phyloP scores from a whole-genome alignment of 2,888 invertebrate genomes.

The Drosophila mayaguana region DNA sequence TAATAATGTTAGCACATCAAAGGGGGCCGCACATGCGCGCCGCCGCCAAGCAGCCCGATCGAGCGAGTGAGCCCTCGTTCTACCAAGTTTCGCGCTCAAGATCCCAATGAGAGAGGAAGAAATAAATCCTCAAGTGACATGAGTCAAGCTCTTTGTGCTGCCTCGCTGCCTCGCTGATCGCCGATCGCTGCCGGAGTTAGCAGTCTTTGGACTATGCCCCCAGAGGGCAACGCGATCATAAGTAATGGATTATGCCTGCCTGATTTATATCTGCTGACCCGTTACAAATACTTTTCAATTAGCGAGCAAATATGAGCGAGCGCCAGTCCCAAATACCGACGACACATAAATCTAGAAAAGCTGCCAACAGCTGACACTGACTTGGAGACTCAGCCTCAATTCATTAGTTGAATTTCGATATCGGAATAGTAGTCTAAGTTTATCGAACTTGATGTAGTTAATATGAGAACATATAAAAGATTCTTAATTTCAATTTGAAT shows the following conservation, averaged over 20 bases:
- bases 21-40: slow-evolving; percentile 70
- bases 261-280: slow-evolving; percentile 71
- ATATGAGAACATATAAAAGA: background rate
- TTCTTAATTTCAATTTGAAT: background rate
- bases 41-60: slow-evolving; percentile 12
- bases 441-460: background rate
- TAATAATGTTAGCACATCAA: slow-evolving; percentile 81
- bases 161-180: too few relatives aligned
- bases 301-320: slow-evolving; percentile 57
- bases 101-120: slow-evolving; percentile 74
- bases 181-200: slow-evolving; percentile 41
- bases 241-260: slow-evolving; percentile 70
- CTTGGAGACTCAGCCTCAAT: background rate
- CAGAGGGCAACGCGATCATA: slow-evolving; percentile 24
- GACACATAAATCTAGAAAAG: background rate
- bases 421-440: background rate
- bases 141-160: slow-evolving; percentile 74
- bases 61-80: slow-evolving; percentile 34
- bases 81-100: slow-evolving; percentile 74
- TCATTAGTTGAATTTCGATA: background rate
- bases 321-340: slow-evolving; percentile 48
- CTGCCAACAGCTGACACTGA: background rate
- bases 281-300: slow-evolving; percentile 68
- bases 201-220: slow-evolving; percentile 26
- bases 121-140: slow-evolving; percentile 79